Percentiles rank a stretch among this genome's conserved stretches.
Evolutionary conservation across 1,140 invertebrate genomes (phyloP).

Genomic region (Eurosta solidaginis): DNA sequence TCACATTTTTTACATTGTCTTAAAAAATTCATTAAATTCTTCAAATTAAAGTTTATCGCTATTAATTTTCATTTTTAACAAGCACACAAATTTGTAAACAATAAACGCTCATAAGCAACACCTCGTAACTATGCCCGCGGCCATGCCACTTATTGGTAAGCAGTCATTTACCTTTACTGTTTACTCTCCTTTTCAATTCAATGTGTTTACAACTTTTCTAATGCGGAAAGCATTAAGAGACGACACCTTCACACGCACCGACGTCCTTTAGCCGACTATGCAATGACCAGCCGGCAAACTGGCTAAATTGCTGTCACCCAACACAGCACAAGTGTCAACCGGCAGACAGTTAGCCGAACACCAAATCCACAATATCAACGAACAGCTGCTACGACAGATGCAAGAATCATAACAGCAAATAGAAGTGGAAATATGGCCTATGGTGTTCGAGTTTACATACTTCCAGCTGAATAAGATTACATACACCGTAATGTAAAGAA

Average conservation of each 20-base stretch:
- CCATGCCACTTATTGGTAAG: too few species aligned
- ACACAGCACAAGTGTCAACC: background rate
- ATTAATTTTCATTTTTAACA: too few species aligned
- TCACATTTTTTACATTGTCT: too few species aligned
- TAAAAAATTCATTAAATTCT: too few species aligned
- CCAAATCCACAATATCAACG: background rate
- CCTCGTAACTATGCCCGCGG: too few species aligned
- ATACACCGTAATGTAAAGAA: background rate
- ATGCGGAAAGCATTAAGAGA: background rate
- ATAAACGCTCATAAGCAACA: too few species aligned
- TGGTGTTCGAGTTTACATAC: background rate
- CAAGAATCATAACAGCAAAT: background rate
- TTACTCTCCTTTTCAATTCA: too few species aligned
- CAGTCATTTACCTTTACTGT: too few species aligned
- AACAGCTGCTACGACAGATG: background rate
- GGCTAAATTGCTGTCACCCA: slow-evolving; percentile 18
- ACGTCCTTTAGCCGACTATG: slow-evolving; percentile 13
- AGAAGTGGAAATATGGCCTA: too few species aligned
- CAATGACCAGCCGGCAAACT: background rate
- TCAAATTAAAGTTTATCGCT: too few species aligned
- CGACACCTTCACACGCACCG: slow-evolving; percentile 22
- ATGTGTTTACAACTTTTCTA: slow-evolving; percentile 8
- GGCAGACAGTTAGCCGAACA: slow-evolving; percentile 18
- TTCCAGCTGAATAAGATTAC: background rate
- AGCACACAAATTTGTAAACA: too few species aligned